Evolutionary conservation across 2,888 invertebrate genomes (phyloP), one percentile per base, ranked within the genome.

Genomic region (Stomorhina lunata): DNA sequence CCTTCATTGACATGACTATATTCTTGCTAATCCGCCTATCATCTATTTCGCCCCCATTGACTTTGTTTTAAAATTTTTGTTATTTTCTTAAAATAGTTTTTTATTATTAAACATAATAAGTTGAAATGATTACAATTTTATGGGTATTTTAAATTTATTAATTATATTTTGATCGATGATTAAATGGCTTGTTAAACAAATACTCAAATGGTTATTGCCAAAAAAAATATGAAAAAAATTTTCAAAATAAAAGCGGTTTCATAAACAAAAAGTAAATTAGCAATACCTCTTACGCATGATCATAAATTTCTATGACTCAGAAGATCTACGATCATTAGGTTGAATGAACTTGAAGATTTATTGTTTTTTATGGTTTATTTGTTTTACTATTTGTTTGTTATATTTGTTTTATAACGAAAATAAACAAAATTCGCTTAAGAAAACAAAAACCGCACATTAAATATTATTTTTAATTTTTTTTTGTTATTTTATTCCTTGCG

Each of bases 321-420:
- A n/a, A 12, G 15, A 25, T 61, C 10, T 25, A 7, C 29, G 9
- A 15, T 27, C 53, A 27, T 9, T 29, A 50, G 34, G 65, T 75
- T 75, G 55, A 75, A 45, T 75, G 65, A 75, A 75, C 75, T 22
- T 29, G 34, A 9, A 22, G 15, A 48, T 59, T 59, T 37, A 27
- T 71, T 15, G 15, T 15, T 17, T 48, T 57, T 20, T 32, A 15
- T 57, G 4, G 3, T 53, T 53, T 50, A n/a, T 32, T 57, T 34
- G 15, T 29, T 59, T 59, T 22, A 37, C 34, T 7, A 20, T 7
- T 22, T 15, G n/a, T 61, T 61, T 37, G 59, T 22, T 5, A 25
- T 48, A 48, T 25, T 48, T 48, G 48, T 48, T 48, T 48, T 12
- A 48, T 25, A 15, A 20, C 0, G 12, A 53, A 34, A 27, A 9